These are phyloP conservation scores for Drosophila sordidapex DNA, from an alignment of 2,888 invertebrate genomes.

Conservation along the genomic window DNA sequence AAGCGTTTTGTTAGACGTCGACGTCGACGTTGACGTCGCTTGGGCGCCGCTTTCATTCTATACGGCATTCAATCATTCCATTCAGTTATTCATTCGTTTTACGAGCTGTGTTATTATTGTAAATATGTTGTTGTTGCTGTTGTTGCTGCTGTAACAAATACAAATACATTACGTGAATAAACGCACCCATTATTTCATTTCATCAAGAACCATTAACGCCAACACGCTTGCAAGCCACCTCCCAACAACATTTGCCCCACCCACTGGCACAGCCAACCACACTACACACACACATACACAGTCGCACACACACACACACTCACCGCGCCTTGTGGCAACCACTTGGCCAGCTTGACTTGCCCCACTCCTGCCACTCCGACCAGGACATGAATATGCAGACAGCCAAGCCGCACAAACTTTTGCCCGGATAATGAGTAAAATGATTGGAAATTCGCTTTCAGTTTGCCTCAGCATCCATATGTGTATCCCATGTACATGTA, in stretches of 20 bases:
- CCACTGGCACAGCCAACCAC: constrained; percentile 6
- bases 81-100: constrained; percentile 77
- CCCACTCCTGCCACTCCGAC: constrained; percentile 16
- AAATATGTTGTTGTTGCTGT: constrained; percentile 63
- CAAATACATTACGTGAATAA: constrained; percentile 82
- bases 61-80: constrained; percentile 78
- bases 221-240: constrained; percentile 72
- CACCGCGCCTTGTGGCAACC: constrained; percentile 66
- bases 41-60: constrained; percentile 76
- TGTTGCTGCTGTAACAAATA: constrained; percentile 76
- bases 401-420: constrained; percentile 61
- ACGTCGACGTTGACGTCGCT: constrained; percentile 27
- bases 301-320: constrained; percentile 19
- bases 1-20: constrained; percentile 76
- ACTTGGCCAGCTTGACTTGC: constrained; percentile 66
- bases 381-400: constrained; percentile 57
- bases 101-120: constrained; percentile 82
- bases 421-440: constrained; percentile 79
- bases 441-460: constrained; percentile 78
- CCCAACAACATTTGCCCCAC: constrained; percentile 8
- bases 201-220: constrained; percentile 83
- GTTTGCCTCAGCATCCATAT: constrained; percentile 46
- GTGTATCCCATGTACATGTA: background rate
- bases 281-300: constrained; percentile 21
- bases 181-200: constrained; percentile 83